A percentile compares a stretch with the other conserved stretches of the same genome.
Conservation (phyloP, 2,888 invertebrate species). For the Mellilla xanthometata region DNA sequence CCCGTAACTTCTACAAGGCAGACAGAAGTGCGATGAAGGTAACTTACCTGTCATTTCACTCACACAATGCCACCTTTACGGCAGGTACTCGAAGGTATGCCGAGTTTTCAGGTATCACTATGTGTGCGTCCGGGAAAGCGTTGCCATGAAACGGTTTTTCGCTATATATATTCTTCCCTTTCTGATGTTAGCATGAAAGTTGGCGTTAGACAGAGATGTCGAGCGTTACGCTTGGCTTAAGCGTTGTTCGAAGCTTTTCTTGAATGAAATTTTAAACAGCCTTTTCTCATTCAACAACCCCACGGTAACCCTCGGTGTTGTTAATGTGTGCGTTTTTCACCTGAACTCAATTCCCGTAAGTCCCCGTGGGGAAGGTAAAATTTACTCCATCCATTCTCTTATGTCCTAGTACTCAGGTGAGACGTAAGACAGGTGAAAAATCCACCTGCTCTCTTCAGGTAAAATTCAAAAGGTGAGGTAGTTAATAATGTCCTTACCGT, state of each 20-base stretch:
- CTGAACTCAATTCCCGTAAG: conserved; percentile 53
- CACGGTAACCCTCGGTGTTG: neutral
- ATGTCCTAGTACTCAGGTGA: conserved; percentile 70
- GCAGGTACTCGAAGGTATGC: conserved; percentile 13
- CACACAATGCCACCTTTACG: neutral
- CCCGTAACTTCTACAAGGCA: conserved; percentile 62
- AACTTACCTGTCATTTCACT: conserved; percentile 21
- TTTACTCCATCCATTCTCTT: conserved; percentile 48
- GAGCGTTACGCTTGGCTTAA: neutral
- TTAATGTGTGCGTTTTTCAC: conserved; percentile 42
- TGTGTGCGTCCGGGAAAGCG: neutral
- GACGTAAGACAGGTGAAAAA: conserved; percentile 73
- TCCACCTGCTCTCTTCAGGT: conserved; percentile 50
- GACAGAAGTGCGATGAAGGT: conserved; percentile 41
- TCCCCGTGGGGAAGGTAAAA: conserved; percentile 50
- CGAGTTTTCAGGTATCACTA: neutral
- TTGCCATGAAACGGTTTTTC: neutral
- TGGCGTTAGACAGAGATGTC: conserved; percentile 1
- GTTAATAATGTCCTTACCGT: no score
- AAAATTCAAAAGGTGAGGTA: no score
- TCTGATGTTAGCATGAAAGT: no score
- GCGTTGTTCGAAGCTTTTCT: no score
- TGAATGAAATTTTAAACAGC: no score
- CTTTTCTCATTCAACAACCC: no score
- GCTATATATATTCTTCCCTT: neutral